Conservation (phyloP, 1,140 invertebrate genomes). For the Drosophila azteca region DNA sequence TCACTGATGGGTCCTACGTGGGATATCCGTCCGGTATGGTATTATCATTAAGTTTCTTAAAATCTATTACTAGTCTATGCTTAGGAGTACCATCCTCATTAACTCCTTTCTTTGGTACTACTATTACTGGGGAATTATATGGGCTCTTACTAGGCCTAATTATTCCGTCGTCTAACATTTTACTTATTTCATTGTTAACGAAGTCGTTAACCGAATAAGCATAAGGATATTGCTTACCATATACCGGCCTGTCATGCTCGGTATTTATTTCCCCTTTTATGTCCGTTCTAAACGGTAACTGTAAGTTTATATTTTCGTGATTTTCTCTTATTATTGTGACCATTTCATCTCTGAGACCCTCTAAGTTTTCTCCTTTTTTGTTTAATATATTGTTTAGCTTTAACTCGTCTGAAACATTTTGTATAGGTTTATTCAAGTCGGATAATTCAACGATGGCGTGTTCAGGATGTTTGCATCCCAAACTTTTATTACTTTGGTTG, state of each 20-base stretch:
- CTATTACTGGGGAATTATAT: neutral
- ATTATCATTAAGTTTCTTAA: conserved; percentile 14
- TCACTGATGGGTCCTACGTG: neutral
- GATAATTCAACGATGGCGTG: too few relatives aligned
- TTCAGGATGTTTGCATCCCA: too few relatives aligned
- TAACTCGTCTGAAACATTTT: too few relatives aligned
- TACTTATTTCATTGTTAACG: neutral
- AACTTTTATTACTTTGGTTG: too few relatives aligned
- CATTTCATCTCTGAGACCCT: neutral
- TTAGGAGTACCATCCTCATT: neutral
- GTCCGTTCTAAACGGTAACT: neutral
- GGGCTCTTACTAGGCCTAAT: neutral
- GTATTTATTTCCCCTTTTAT: conserved; percentile 1
- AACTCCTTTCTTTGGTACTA: conserved; percentile 5
- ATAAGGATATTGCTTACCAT: conserved; percentile 2
- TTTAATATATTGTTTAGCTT: too few relatives aligned
- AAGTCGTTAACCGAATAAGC: neutral
- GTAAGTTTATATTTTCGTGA: conserved; percentile 5
- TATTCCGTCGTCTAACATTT: neutral
- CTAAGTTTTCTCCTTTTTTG: too few relatives aligned
- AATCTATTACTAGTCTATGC: neutral
- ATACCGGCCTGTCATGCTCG: neutral
- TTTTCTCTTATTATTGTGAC: neutral
- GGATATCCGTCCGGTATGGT: conserved; percentile 5
- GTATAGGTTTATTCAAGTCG: neutral